phyloP scores from a whole-genome alignment of 2,113 vertebrate genomes.

The Budorcas taxicolor region DNA sequence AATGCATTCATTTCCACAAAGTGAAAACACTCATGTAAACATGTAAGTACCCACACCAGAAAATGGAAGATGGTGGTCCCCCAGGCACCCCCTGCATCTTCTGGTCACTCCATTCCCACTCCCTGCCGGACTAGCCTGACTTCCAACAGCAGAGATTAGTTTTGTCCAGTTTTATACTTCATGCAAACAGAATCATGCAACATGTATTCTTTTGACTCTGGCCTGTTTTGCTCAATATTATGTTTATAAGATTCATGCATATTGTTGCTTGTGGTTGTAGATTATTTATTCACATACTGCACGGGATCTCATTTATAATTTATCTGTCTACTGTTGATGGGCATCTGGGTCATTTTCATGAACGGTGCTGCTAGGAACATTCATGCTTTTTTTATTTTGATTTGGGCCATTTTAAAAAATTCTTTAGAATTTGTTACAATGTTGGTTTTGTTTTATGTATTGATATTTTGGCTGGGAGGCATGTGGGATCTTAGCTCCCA shows the following conservation, averaged over 20 bases:
- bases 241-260: not conserved
- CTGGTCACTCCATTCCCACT: not conserved
- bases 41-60: not conserved
- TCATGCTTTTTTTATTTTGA: not conserved
- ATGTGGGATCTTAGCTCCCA: not conserved
- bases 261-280: not conserved
- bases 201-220: not conserved
- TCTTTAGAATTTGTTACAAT: not conserved
- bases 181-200: rapidly evolving
- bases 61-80: not conserved
- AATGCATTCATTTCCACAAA: not conserved
- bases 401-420: not conserved
- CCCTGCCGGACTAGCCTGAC: rapidly evolving
- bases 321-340: rapidly evolving
- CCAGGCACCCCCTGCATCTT: not conserved
- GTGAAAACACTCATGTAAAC: not conserved
- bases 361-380: rapidly evolving
- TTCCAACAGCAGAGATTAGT: not conserved
- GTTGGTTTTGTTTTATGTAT: not conserved
- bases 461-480: not conserved
- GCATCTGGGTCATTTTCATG: not conserved
- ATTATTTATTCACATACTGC: rapidly evolving
- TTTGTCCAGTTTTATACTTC: not conserved
- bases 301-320: rapidly evolving
- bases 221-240: not conserved